Evolutionary conservation across 2,888 invertebrate genomes (phyloP).

Genomic region (Polyommatus icarus): DNA sequence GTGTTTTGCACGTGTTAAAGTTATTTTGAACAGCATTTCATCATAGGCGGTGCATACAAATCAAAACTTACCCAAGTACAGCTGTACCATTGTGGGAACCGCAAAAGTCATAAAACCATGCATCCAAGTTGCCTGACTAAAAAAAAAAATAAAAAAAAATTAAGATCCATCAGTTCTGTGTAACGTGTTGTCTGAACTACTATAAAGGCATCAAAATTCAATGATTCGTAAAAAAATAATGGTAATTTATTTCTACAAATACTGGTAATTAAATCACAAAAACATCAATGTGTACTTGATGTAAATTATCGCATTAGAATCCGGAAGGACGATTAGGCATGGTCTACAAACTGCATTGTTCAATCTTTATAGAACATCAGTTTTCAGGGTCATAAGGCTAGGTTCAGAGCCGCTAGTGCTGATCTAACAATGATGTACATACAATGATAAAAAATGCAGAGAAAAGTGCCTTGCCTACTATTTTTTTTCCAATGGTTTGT

Average conservation of each 20-base stretch:
- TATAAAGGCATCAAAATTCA: background rate
- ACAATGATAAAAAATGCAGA: background rate
- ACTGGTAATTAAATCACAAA: background rate
- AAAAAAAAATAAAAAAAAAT: too few species aligned
- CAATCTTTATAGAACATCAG: conserved; percentile 1
- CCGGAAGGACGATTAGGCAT: conserved; percentile 26
- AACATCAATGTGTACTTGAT: conserved; percentile 13
- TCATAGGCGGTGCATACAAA: background rate
- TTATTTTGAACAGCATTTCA: background rate
- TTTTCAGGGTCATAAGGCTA: background rate
- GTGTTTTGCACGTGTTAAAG: conserved; percentile 1
- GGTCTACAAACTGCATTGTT: conserved; percentile 17
- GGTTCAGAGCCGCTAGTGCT: background rate
- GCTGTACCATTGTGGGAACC: too few species aligned
- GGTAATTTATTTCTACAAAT: background rate
- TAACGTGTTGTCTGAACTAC: too few species aligned
- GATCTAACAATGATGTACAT: background rate
- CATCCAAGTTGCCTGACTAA: too few species aligned
- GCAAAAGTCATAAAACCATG: too few species aligned
- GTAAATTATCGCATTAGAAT: background rate
- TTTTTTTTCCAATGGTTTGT: too few species aligned
- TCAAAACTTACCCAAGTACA: background rate
- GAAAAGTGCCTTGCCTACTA: too few species aligned
- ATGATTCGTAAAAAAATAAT: background rate
- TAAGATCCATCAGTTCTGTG: too few species aligned